Base-by-base conservation (phyloP, 2,888 invertebrate species). In the Augochlorella aurata region DNA sequence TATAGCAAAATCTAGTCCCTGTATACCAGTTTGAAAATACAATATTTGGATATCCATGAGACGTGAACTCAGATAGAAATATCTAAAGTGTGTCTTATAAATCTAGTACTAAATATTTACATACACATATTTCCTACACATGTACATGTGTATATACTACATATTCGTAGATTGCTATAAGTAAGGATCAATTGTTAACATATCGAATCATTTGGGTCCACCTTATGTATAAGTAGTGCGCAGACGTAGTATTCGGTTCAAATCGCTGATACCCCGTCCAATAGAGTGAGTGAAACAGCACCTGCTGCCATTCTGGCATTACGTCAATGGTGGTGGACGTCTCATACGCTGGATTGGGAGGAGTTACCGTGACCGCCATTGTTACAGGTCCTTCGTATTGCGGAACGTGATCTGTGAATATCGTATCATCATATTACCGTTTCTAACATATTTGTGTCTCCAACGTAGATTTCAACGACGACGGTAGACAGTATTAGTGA, bases 351-450 rank as follows among this genome's bases (percentile, higher is more conserved):
- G 89, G 88, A 89, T 90, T 89, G 90, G 92, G 89, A 92, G 92
- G 92, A 92, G 92, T 92, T 91, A 84, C 90, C 87, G 89, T 88
- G 90, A 89, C 92, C 92, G 92, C 92, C 92, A 92, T 92, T 92
- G 91, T 92, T 91, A 91, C 88, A 86, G 89, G 87, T 87, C 84
- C 80, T 84, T 89, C 87, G 82, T 88, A 82, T 87, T 76, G 86
- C 83, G 69, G 85, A 89, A 77, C 82, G 85, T 83, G 85, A 89
- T 84, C 85, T 74, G 87, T 89, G 85, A 87, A 84, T 82, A 66
- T 71, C 79, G 76, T 72, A 74, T 68, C 72, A 79, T 71, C 78
- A 65, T 81, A 78, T 85, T 79, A 74, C n/a, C 58, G 74, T 80
- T 80, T 77, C 72, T 49, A 69, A 78, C 69, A 74, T 21, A 70